Conservation (phyloP, 2,888 invertebrate genomes). For the Coelogynopora nodosa region DNA sequence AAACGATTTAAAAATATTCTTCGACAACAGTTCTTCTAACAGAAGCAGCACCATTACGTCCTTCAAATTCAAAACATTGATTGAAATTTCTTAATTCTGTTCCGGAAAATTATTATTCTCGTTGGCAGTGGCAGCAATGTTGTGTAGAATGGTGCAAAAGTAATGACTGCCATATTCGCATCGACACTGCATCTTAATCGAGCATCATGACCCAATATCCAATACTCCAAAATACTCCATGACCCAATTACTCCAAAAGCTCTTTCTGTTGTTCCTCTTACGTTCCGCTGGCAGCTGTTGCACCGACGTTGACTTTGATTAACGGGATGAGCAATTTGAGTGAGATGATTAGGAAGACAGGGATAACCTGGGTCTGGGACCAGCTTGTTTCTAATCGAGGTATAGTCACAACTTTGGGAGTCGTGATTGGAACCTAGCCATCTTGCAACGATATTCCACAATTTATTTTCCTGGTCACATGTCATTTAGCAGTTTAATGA, state of each 20-base stretch:
- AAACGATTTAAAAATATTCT: background rate
- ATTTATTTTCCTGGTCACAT: background rate
- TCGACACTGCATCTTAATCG: background rate
- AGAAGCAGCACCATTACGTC: background rate
- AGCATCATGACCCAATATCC: background rate
- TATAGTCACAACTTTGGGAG: background rate
- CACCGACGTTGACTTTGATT: background rate
- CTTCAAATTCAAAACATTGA: background rate
- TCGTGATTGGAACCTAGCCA: slow-evolving; percentile 5
- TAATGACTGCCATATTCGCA: background rate
- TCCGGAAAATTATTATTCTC: background rate
- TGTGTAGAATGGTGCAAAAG: background rate
- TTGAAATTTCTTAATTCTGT: slow-evolving; percentile 11
- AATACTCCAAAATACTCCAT: background rate
- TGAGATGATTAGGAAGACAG: background rate
- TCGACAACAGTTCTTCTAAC: background rate
- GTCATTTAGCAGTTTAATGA: slow-evolving; percentile 20
- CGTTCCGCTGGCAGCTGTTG: background rate
- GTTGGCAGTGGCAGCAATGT: background rate
- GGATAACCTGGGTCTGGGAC: slow-evolving; percentile 4
- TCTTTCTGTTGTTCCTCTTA: background rate
- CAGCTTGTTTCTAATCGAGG: background rate
- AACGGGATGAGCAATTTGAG: background rate
- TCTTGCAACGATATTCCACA: background rate
- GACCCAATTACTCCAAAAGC: background rate